A percentile compares a stretch with the other conserved stretches of the same genome.
These are phyloP conservation scores for Agapornis canus DNA, from an alignment of 2,797 vertebrate genomes.

Conservation along the genomic window DNA sequence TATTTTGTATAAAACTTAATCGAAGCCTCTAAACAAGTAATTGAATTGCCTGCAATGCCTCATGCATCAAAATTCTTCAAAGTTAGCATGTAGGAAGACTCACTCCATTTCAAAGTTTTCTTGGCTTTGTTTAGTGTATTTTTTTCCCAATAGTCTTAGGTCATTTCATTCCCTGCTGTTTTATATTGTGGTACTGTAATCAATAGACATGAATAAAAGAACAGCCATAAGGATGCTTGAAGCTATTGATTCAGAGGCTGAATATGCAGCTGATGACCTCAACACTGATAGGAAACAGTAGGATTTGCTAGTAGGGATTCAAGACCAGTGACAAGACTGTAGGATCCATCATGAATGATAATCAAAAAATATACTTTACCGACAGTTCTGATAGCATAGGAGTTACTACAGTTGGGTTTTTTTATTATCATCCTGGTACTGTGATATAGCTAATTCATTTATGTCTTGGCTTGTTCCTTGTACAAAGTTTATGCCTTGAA, in stretches of 20 bases:
- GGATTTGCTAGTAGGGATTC: background rate
- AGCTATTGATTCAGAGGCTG: constrained; percentile 7
- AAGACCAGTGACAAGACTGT: background rate
- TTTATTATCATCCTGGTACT: background rate
- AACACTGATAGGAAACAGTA: background rate
- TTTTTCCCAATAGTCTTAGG: background rate
- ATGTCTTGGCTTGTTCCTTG: background rate
- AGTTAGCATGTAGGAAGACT: background rate
- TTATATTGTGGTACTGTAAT: background rate
- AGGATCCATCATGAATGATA: background rate
- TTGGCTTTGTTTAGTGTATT: background rate
- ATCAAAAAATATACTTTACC: background rate
- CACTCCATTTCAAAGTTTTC: background rate
- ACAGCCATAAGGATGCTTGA: constrained; percentile 35
- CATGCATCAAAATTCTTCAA: background rate
- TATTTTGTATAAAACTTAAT: background rate
- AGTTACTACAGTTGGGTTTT: rapidly evolving
- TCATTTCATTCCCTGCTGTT: background rate
- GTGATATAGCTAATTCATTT: background rate
- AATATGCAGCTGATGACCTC: background rate
- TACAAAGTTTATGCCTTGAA: background rate
- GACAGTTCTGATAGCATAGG: background rate
- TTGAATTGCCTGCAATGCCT: background rate
- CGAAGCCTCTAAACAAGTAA: background rate
- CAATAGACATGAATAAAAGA: constrained; percentile 45